Conservation (phyloP, 35 echinoderm and acorn worm genomes). For the Holothuria glaberrima region DNA sequence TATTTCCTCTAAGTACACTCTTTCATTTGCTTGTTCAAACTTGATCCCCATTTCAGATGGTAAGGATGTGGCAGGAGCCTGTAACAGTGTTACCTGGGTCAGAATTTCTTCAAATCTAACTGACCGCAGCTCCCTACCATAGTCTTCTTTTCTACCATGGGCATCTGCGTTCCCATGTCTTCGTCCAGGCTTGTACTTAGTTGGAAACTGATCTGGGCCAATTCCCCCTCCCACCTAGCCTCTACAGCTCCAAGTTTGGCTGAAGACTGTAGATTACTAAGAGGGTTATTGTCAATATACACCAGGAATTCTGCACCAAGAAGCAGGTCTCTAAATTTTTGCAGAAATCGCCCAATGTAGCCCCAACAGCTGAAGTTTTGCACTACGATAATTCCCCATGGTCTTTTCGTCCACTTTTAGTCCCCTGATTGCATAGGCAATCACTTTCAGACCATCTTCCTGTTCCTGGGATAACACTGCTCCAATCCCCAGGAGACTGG, state of each 20-base stretch:
- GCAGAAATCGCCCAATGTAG: conserved; percentile 80
- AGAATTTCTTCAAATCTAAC: conserved; percentile 28
- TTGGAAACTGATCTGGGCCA: conserved; percentile 65
- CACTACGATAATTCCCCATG: conserved; percentile 74
- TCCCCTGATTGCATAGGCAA: conserved; percentile 73
- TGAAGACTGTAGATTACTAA: conserved; percentile 62
- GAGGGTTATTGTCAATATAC: no score
- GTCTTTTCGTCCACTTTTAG: conserved; percentile 58
- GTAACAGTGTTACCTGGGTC: not conserved
- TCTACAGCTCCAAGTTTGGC: conserved; percentile 82
- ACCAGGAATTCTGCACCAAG: conserved; percentile 49
- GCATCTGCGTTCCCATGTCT: conserved; percentile 66
- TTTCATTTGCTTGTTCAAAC: not conserved
- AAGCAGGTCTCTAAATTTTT: conserved; percentile 72
- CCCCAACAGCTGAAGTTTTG: no score
- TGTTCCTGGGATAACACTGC: no score
- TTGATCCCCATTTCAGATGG: not conserved
- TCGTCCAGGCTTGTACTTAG: conserved; percentile 65
- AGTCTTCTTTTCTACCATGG: conserved; percentile 49
- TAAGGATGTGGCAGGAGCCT: no score
- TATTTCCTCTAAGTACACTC: no score
- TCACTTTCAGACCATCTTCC: no score
- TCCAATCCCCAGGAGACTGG: conserved; percentile 59
- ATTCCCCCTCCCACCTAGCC: conserved; percentile 72
- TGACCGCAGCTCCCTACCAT: conserved; percentile 39